phyloP scores from a whole-genome alignment of 2,888 invertebrate genomes.

The Anagyrus pseudococci region DNA sequence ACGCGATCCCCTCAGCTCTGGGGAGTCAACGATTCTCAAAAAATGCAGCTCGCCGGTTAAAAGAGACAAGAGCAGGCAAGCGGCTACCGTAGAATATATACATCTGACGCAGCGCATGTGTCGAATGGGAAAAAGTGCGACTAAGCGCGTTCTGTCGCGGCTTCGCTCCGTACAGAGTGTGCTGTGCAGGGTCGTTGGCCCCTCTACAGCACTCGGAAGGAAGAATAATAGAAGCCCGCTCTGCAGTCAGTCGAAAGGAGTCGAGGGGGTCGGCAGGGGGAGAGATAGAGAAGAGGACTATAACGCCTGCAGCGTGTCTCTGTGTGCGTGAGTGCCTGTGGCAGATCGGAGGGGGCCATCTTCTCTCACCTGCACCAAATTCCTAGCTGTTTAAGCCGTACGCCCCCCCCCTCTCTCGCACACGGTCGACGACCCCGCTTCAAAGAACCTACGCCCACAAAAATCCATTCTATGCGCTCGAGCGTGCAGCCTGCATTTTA shows the following conservation, averaged over 20 bases:
- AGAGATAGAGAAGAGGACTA: conserved; percentile 26
- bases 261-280: not conserved
- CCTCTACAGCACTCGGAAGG: conserved; percentile 16
- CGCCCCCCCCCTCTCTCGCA: conserved; percentile 44
- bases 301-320: conserved; percentile 20
- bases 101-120: conserved; percentile 10
- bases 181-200: conserved; percentile 31
- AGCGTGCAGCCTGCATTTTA: too few species aligned
- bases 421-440: too few species aligned
- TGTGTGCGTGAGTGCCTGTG: too few species aligned
- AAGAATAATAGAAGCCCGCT: conserved; percentile 15
- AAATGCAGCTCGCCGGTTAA: conserved; percentile 30
- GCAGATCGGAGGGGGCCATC: conserved; percentile 13
- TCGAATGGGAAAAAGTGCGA: conserved; percentile 26
- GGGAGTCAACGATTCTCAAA: conserved; percentile 31
- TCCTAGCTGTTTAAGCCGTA: conserved; percentile 56
- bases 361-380: conserved; percentile 61
- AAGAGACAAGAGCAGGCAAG: conserved; percentile 5
- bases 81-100: too few species aligned
- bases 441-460: too few species aligned
- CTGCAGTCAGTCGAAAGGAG: conserved; percentile 11
- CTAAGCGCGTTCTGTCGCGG: conserved; percentile 12
- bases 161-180: too few species aligned
- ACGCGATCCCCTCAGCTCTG: too few species aligned
- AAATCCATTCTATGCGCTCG: too few species aligned